A percentile compares a stretch with the other conserved stretches of the same genome.
Evolutionary conservation across 1,140 invertebrate species (phyloP).

Genomic region (Drosophila busckii): DNA sequence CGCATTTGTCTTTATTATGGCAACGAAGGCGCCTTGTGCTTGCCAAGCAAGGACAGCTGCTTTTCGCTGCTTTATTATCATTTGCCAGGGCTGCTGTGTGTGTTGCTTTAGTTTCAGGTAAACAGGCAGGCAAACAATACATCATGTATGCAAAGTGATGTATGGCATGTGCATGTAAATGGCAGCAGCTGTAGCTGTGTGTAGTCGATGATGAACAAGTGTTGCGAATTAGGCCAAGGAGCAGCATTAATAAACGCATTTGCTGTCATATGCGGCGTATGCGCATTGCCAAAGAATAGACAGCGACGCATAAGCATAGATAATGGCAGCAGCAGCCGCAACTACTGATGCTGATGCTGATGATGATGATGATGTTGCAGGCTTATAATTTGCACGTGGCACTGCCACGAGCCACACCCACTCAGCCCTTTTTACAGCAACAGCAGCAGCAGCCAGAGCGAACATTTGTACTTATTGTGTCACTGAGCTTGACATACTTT

Average conservation of each 20-base stretch:
- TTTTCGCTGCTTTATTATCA: slow-evolving; percentile 65
- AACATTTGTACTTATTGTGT: slow-evolving; percentile 73
- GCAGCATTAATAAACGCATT: slow-evolving; percentile 76
- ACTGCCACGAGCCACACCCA: slow-evolving; percentile 2
- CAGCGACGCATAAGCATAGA: slow-evolving; percentile 59
- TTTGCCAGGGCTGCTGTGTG: slow-evolving; percentile 18
- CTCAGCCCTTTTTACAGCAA: slow-evolving; percentile 9
- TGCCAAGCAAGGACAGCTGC: slow-evolving; percentile 56
- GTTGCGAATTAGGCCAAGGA: slow-evolving; percentile 75
- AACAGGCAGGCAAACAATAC: slow-evolving; percentile 52
- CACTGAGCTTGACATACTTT: slow-evolving; percentile 76
- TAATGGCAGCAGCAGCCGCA: slow-evolving; percentile 49
- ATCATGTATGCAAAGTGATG: slow-evolving; percentile 76
- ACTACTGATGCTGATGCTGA: too few relatives aligned
- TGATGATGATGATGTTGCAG: slow-evolving; percentile 65
- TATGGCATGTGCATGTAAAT: slow-evolving; percentile 72
- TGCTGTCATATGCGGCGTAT: slow-evolving; percentile 64
- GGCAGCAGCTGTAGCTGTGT: slow-evolving; percentile 13
- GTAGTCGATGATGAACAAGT: slow-evolving; percentile 49
- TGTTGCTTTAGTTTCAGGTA: slow-evolving; percentile 46
- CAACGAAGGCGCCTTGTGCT: slow-evolving; percentile 19
- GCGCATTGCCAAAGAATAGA: slow-evolving; percentile 56
- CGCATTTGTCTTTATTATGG: slow-evolving; percentile 73
- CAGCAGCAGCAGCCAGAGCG: too few relatives aligned
- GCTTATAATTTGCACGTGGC: slow-evolving; percentile 74